Percentiles rank a stretch among this genome's conserved stretches.
phyloP scores from a whole-genome alignment of 2,797 vertebrate species.

The Xiphophorus birchmanni region DNA sequence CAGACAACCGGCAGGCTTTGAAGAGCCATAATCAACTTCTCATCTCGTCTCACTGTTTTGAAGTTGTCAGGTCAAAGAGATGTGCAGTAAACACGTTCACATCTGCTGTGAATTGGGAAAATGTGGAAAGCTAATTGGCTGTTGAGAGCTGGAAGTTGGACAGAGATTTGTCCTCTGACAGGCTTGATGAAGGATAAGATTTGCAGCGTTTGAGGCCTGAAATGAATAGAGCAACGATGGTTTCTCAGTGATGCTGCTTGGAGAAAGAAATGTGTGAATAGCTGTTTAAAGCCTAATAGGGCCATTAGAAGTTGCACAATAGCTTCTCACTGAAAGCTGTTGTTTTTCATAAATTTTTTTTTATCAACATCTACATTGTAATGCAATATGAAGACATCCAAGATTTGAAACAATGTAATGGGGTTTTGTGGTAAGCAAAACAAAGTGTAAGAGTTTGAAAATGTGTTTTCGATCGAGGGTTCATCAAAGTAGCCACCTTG shows the following conservation, averaged over 20 bases:
- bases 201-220: neutral
- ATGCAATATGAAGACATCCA: constrained; percentile 4
- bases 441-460: neutral
- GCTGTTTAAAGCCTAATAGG: neutral
- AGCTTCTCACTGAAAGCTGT: neutral
- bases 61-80: constrained; percentile 23
- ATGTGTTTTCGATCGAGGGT: neutral
- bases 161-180: constrained; percentile 27
- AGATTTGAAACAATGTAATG: neutral
- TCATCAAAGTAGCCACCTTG: constrained; percentile 11
- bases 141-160: constrained; percentile 27
- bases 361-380: neutral
- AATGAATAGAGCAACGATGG: constrained; percentile 1
- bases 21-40: constrained; percentile 49
- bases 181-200: constrained; percentile 12
- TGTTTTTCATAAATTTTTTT: neutral
- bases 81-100: constrained; percentile 54
- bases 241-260: constrained; percentile 6
- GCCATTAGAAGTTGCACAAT: neutral
- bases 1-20: constrained; percentile 20
- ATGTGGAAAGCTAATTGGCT: constrained; percentile 28
- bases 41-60: constrained; percentile 40
- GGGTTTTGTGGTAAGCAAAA: neutral
- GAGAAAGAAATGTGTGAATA: neutral
- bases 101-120: constrained; percentile 54